Evolutionary conservation across 2,113 vertebrate species (phyloP).

Genomic region (Hymenochirus boettgeri): DNA sequence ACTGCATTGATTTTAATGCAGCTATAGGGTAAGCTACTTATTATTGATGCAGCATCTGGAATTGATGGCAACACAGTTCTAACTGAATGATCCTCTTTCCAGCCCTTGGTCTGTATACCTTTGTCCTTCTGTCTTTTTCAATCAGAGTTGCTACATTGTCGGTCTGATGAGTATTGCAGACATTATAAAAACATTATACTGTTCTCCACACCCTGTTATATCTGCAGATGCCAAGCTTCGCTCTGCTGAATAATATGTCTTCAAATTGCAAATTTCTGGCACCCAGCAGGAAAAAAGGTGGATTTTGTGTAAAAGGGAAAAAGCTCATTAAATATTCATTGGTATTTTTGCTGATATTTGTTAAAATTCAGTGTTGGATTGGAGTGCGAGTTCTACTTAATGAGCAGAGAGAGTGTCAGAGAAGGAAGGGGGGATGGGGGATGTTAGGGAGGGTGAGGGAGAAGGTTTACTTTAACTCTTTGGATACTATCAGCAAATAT

Average conservation of each 20-base stretch:
- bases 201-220: not conserved
- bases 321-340: slow-evolving; percentile 41
- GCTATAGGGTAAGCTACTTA: too few species aligned
- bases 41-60: too few species aligned
- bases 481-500: not conserved
- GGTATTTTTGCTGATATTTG: slow-evolving; percentile 39
- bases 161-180: not conserved
- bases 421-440: slow-evolving; percentile 8
- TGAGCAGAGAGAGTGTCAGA: slow-evolving; percentile 31
- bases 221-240: slow-evolving; percentile 1
- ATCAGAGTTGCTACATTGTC: too few species aligned
- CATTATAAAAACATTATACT: not conserved
- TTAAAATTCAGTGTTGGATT: slow-evolving; percentile 40
- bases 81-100: too few species aligned
- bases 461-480: slow-evolving; percentile 26
- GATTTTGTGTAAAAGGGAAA: slow-evolving; percentile 36
- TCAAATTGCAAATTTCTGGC: slow-evolving; percentile 38
- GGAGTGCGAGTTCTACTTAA: slow-evolving; percentile 33
- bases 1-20: too few species aligned
- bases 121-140: too few species aligned
- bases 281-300: slow-evolving; percentile 28
- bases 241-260: slow-evolving; percentile 27
- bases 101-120: too few species aligned
- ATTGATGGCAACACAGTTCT: too few species aligned
- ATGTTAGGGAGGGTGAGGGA: slow-evolving; percentile 14